phyloP scores from a whole-genome alignment of 1,140 invertebrate species.

The Drosophila suzukii region DNA sequence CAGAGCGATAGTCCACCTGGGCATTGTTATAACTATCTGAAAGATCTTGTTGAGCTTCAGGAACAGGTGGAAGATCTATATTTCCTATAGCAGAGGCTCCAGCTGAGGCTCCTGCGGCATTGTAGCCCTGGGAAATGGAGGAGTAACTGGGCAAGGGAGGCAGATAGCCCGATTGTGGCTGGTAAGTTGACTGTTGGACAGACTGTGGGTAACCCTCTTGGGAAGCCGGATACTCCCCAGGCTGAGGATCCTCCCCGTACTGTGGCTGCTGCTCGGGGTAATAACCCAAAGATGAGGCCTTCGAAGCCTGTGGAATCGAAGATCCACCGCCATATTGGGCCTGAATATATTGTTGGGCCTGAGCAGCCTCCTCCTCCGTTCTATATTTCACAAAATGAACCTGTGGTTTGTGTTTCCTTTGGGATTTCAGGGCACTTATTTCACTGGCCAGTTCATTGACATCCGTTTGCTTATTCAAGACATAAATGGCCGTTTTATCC shows the following conservation, averaged over 20 bases:
- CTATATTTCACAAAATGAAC: constrained; percentile 83
- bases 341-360: constrained; percentile 77
- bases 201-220: constrained; percentile 1
- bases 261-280: constrained; percentile 51
- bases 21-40: constrained; percentile 21
- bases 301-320: constrained; percentile 8
- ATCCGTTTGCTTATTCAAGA: constrained; percentile 79
- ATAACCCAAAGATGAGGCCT: constrained; percentile 48
- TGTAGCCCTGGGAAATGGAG: constrained; percentile 38
- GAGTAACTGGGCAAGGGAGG: constrained; percentile 51
- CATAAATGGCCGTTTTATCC: constrained; percentile 78
- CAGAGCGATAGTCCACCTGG: constrained; percentile 47
- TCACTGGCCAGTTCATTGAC: constrained; percentile 72
- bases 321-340: constrained; percentile 61
- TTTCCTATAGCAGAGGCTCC: constrained; percentile 14
- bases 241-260: constrained; percentile 12
- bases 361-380: constrained; percentile 74
- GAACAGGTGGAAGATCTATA: constrained; percentile 54
- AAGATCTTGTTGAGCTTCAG: constrained; percentile 56
- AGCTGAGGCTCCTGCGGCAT: constrained; percentile 2
- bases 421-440: constrained; percentile 43
- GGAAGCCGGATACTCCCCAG: constrained; percentile 2
- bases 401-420: constrained; percentile 68
- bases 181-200: constrained; percentile 1
- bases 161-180: constrained; percentile 36